Evolutionary conservation across 2,113 vertebrate genomes (phyloP).

Genomic region (Addax nasomaculatus): DNA sequence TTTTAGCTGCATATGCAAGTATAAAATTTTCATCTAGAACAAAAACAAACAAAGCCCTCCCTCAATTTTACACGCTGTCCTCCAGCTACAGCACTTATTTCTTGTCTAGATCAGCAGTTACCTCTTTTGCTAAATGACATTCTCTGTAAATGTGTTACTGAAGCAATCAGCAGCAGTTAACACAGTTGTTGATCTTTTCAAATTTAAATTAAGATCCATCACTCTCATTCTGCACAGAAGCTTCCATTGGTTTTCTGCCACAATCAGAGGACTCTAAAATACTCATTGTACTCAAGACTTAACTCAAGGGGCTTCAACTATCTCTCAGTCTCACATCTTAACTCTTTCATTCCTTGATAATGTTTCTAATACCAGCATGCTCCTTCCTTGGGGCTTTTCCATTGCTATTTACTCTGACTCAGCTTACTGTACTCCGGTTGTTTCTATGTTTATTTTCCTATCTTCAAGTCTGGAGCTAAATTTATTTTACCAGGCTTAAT

Average conservation of each 20-base stretch:
- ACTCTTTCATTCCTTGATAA: not conserved
- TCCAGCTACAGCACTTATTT: not conserved
- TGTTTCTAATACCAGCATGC: not conserved
- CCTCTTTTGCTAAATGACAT: not conserved
- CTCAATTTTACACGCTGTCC: not conserved
- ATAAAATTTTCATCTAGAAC: not conserved
- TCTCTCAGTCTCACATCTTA: not conserved
- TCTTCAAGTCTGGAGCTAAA: not conserved
- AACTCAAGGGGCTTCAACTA: accelerated
- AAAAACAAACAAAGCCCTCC: not conserved
- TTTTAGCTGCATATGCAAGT: not conserved
- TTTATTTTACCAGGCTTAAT: not conserved
- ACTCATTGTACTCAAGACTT: accelerated
- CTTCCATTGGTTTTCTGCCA: not conserved
- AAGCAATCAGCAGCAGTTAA: not conserved
- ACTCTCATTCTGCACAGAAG: not conserved
- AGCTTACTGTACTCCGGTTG: not conserved
- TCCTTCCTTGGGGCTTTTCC: not conserved
- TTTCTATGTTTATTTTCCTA: not conserved
- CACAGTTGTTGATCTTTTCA: not conserved
- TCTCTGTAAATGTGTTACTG: not conserved
- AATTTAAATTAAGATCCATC: not conserved
- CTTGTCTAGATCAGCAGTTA: not conserved
- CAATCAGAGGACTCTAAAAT: not conserved
- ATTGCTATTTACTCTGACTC: not conserved